Evolutionary conservation across 2,113 vertebrate genomes (phyloP).

Genomic region (Craseonycteris thonglongyai): DNA sequence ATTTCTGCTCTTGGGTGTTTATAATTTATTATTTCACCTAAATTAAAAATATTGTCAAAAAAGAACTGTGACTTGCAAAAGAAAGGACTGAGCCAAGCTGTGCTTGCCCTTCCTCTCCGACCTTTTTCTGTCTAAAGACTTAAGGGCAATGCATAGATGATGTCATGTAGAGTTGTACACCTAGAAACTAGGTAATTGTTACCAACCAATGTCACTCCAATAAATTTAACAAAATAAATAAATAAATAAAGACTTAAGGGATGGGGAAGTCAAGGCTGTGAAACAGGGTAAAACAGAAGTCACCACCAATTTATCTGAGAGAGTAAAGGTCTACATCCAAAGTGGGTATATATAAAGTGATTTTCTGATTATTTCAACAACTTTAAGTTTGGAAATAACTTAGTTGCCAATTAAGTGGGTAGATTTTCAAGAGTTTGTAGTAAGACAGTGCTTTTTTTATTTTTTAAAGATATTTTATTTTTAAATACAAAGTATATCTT

Average conservation of each 20-base stretch:
- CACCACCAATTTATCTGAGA: neutral
- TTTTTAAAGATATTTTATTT: neutral
- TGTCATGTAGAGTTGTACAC: too few species aligned
- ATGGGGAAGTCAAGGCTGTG: accelerated
- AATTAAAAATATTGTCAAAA: neutral
- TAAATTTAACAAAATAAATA: too few species aligned
- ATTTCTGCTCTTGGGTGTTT: neutral
- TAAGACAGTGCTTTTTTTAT: neutral
- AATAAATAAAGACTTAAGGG: too few species aligned
- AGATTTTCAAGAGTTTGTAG: neutral
- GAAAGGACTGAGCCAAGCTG: neutral
- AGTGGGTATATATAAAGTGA: neutral
- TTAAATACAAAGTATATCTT: neutral
- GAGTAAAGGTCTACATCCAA: neutral
- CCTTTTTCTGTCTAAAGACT: neutral
- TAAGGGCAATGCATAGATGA: too few species aligned
- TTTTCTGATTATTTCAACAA: neutral
- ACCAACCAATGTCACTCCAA: too few species aligned
- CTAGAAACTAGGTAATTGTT: too few species aligned
- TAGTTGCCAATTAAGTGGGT: neutral
- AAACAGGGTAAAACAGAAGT: neutral
- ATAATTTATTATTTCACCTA: neutral
- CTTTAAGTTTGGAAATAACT: neutral
- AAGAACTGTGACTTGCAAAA: neutral
- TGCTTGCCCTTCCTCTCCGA: neutral